Base-by-base conservation (phyloP, 2,797 vertebrate species). In the Perodicticus potto region DNA sequence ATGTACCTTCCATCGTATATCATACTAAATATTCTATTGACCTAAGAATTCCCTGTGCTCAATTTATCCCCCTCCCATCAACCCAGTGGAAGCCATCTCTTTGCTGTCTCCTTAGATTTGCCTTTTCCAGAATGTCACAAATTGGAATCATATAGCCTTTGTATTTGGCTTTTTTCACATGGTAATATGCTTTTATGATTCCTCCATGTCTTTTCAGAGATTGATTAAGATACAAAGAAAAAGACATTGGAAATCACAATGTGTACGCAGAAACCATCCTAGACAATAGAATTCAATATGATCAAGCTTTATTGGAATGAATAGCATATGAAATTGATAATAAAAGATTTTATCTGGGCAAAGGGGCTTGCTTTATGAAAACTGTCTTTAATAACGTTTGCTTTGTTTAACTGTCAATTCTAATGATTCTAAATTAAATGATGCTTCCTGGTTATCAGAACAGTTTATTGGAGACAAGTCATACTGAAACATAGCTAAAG, bases 391-490 rank as follows among this genome's bases (percentile, higher is more conserved):
- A 80, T 91, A 84, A 32, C 10, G 65, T 93, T 80, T 49, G 12
- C 89, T 95, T 70, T 70, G 94, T 53, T 96, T 94, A 95, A 78
- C 27, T 63, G 22, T 91, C 40, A 57, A 12, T 91, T 91, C 16
- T 72, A 76, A 94, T 17, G 14, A 83, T 23, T 57, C 23, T 65
- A 78, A 92, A 83, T 25, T 78, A 95, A 37, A 76, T 94, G n/a
- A 67, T 89, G 19, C 13, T 83, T 69, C 19, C 12, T 76, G 19
- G 3, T 67, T 77, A 83, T 86, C 9, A 13, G 74, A 65, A 43
- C 37, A 57, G 11, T 67, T 70, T 93, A 72, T 65, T 91, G 53
- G 27, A 92, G 63, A 3, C 29, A 84, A 81, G 73, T 72, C 11
- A 40, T 29, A 37, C 8, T 84, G 87, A 93, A 90, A 90, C 23